Conservation (phyloP, 1,140 invertebrate genomes). For the Doryteuthis pealeii region DNA sequence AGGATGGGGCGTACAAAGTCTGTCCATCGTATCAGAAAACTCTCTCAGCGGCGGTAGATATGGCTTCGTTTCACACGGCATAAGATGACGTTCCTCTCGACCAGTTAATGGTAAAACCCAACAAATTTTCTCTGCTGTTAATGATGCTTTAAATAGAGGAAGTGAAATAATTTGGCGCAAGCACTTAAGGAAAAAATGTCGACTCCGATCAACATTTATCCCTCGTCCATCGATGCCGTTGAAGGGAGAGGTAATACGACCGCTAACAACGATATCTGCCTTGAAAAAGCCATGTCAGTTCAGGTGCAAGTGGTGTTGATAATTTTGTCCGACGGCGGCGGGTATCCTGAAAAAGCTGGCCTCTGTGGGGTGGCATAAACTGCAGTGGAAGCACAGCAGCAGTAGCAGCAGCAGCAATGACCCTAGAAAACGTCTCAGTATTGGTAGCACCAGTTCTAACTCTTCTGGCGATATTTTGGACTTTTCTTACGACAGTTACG, state of each 20-base stretch:
- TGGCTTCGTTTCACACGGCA: too few species aligned
- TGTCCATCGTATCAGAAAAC: constrained; percentile 7
- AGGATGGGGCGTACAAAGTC: neutral
- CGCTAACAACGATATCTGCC: neutral
- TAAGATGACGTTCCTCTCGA: too few species aligned
- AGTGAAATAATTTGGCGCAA: too few species aligned
- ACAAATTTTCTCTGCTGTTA: too few species aligned
- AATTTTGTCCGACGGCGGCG: constrained; percentile 37
- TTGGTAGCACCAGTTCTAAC: constrained; percentile 53
- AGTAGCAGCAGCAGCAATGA: constrained; percentile 28
- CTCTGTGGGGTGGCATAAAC: neutral
- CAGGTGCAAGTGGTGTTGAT: constrained; percentile 16
- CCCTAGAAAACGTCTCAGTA: constrained; percentile 48
- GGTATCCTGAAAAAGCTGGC: constrained; percentile 39
- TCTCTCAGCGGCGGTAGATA: neutral
- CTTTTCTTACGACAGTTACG: constrained; percentile 55
- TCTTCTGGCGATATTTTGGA: constrained; percentile 57
- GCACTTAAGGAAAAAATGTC: too few species aligned
- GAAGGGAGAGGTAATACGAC: neutral
- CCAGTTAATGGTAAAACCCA: too few species aligned
- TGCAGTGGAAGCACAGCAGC: constrained; percentile 13
- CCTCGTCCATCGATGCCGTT: neutral
- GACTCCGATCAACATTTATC: too few species aligned
- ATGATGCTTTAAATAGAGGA: too few species aligned
- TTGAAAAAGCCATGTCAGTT: neutral